Evolutionary conservation across 1,140 invertebrate genomes (phyloP), one percentile per base, ranked within the genome.

Genomic region (Pogonomyrmex barbatus): DNA sequence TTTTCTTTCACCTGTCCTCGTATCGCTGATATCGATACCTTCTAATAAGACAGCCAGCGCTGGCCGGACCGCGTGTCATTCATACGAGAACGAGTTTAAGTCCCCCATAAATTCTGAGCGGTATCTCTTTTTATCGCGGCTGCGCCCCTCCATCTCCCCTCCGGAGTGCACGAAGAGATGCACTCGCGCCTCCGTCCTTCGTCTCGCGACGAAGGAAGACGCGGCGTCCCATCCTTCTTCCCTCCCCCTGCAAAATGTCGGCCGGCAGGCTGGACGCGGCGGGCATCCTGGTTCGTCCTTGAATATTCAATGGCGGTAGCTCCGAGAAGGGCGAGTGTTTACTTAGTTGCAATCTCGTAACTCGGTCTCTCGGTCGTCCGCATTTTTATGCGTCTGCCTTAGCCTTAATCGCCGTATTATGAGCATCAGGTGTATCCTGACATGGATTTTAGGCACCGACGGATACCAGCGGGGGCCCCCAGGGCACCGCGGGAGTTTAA

Each of bases 341-440:
- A 90, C 86, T 90, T 90, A 88, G 86, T 90, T 86, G 78, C 76
- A 87, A 90, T 90, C 81, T 82, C 89, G 81, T 71, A 81, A 90
- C 75, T 90, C 85, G 89, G 85, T 90, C 88, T 90, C 88, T 90
- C 89, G 89, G 88, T 85, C 88, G 89, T 67, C 86, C 75, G 89
- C 89, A 90, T 90, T 90, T 90, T 87, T 76, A 90, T 89, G 88
- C 88, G 88, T 89, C 88, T 87, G 85, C 88, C 75, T 90, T 90
- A 90, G 68, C 86, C 75, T 90, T 90, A 88, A 90, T 90, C 89
- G 85, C 86, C 86, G 75, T 82, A 90, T 90, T 90, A 87, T 83
- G 70, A 78, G 83, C 70, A 83, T 84, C 88, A 68, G 71, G 88
- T 78, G 88, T 47, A 68, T 79, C 71, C 30, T 54, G 54, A 76